Evolutionary conservation across 2,797 vertebrate species (phyloP), one percentile per base, ranked within the genome.

Genomic region (Leptodactylus fallax): DNA sequence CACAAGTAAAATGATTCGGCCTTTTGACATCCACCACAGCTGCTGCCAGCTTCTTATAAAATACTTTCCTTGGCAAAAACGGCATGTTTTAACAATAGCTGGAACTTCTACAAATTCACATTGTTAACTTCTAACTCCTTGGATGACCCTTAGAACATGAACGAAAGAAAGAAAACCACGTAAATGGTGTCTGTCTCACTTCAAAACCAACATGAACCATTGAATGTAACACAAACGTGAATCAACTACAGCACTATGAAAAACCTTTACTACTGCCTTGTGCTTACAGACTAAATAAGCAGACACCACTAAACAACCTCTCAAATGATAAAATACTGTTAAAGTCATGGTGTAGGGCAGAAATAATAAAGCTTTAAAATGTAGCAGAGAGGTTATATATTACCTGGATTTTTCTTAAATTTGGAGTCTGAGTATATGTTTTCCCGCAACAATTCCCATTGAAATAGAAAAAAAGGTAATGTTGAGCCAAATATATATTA

Each of bases 81-180:
- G 55, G 65, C 23, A 36, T 71, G 16, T 72, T 87, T 21, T 87
- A 72, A 81, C 65, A 87, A 87, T 81, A 87, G 63, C 78, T 87
- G 65, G 36, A 72, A 87, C 85, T 87, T 81, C 65, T 60, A 80
- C 63, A 81, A 51, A 80, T 81, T 72, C 85, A 81, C 36, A 61
- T 86, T 86, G 76, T 87, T 87, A 87, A 81, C 77, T 87, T 87
- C 77, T 81, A 81, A 69, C 85, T 87, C 65, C 78, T 71, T 23
- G 25, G 55, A 45, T 87, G 78, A 87, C 78, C 78, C 53, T 16
- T 7, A 47, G 78, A 56, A 65, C 63, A 81, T 12, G 77, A 81
- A 72, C 36, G 79, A 72, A 79, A 72, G 55, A 56, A 13, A 81
- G 21, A 80, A 72, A 87, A 60, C 78, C 65, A 58, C 67, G 19